Evolutionary conservation across 2,888 invertebrate species (phyloP).

Genomic region (Nycteola revayana): DNA sequence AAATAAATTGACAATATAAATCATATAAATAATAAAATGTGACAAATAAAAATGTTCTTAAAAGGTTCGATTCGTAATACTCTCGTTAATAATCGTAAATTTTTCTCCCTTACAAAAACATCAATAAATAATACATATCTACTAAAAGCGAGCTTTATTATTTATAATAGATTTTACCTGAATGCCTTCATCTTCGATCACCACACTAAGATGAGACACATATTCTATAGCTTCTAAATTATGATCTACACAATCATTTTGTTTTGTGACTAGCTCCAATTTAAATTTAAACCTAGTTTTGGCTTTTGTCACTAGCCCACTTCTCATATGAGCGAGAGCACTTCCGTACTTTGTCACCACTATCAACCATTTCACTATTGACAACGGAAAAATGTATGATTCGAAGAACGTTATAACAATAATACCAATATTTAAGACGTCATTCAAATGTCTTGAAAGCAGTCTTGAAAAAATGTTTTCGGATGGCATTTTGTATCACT

Average conservation of each 20-base stretch:
- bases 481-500: conserved; percentile 18
- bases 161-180: conserved; percentile 40
- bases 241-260: conserved; percentile 15
- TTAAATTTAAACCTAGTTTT: conserved; percentile 42
- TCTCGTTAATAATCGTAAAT: no score
- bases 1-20: no score
- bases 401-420: conserved; percentile 44
- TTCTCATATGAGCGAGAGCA: conserved; percentile 10
- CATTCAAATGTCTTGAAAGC: conserved; percentile 28
- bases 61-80: no score
- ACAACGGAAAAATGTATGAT: conserved; percentile 48
- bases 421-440: conserved; percentile 34
- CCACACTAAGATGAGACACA: conserved; percentile 47
- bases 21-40: no score
- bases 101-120: no score
- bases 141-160: no score
- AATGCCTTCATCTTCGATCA: conserved; percentile 39
- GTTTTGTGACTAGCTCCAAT: conserved; percentile 45
- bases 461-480: conserved; percentile 20
- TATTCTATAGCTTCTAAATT: conserved; percentile 22
- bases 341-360: conserved; percentile 46
- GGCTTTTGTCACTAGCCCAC: conserved; percentile 11
- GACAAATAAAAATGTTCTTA: no score
- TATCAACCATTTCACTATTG: conserved; percentile 53
- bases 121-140: no score